Conservation (phyloP, 2,888 invertebrate species). For the Ellobium chinense region DNA sequence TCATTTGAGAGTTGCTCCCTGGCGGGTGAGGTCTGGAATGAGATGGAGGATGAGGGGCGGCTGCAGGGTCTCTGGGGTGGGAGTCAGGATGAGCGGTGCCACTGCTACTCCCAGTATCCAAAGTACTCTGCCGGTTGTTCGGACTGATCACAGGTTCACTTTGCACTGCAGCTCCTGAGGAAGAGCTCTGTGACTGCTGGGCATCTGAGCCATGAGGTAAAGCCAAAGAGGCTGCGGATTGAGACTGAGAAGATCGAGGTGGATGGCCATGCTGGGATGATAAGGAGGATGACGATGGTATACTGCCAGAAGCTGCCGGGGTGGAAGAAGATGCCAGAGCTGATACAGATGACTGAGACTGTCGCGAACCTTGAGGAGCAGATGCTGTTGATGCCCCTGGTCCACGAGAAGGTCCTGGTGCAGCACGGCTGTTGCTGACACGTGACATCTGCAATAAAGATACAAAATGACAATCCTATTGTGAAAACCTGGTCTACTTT, state of each 20-base stretch:
- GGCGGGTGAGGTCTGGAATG: constrained; percentile 26
- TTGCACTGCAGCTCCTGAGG: neutral
- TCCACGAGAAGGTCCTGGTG: constrained; percentile 10
- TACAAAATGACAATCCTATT: too few relatives aligned
- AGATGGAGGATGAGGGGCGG: neutral
- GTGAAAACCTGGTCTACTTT: too few relatives aligned
- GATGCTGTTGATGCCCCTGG: constrained; percentile 19
- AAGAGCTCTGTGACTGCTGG: neutral
- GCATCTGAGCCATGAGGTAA: neutral
- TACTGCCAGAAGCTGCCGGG: constrained; percentile 10
- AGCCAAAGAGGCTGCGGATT: neutral
- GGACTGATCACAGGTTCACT: constrained; percentile 19
- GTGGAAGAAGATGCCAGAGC: neutral
- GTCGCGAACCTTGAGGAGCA: neutral
- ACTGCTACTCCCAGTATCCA: neutral
- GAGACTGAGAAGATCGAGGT: neutral
- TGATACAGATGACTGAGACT: neutral
- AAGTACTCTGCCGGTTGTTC: neutral
- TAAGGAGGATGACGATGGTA: neutral
- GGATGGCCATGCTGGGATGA: neutral
- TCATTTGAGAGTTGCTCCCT: constrained; percentile 6
- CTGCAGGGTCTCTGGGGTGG: constrained; percentile 1
- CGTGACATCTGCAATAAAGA: constrained; percentile 21
- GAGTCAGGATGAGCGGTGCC: neutral
- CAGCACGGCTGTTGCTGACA: constrained; percentile 12